Percentiles rank a stretch among this genome's conserved stretches.
phyloP scores from a whole-genome alignment of 2,113 vertebrate genomes.

The Myrmecobius fasciatus region DNA sequence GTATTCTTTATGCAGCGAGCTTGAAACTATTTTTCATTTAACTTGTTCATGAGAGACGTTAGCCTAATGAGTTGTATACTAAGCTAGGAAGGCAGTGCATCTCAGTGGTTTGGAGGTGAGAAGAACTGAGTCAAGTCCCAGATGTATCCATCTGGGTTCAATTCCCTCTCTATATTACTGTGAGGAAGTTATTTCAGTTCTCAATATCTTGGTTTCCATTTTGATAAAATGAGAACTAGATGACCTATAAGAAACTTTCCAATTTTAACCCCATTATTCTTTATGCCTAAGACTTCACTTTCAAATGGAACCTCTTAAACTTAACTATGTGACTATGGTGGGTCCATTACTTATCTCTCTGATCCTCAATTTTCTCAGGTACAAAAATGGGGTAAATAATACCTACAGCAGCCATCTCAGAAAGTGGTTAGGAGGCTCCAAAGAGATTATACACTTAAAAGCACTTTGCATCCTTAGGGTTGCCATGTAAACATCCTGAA shows the following conservation, averaged over 20 bases:
- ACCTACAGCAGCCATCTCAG: not conserved
- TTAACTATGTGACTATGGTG: not conserved
- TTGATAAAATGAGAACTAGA: not conserved
- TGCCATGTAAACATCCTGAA: conserved; percentile 45
- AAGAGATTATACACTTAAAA: not conserved
- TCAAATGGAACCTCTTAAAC: not conserved
- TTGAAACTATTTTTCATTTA: conserved; percentile 67
- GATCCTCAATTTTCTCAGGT: not conserved
- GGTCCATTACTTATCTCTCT: not conserved
- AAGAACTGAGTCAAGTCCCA: not conserved
- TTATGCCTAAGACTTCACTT: not conserved
- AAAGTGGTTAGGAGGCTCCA: not conserved
- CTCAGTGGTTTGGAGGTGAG: not conserved
- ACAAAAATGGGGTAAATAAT: not conserved
- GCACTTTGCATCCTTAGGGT: not conserved
- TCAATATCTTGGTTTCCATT: not conserved
- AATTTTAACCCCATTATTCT: not conserved
- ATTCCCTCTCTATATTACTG: not conserved
- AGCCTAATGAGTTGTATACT: not conserved
- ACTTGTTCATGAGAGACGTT: not conserved
- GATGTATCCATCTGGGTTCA: not conserved
- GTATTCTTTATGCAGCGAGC: conserved; percentile 57
- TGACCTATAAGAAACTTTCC: too few species aligned
- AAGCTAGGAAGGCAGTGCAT: not conserved
- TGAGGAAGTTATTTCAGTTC: not conserved